phyloP scores from a whole-genome alignment of 2,113 vertebrate genomes.

The Pimephales promelas region DNA sequence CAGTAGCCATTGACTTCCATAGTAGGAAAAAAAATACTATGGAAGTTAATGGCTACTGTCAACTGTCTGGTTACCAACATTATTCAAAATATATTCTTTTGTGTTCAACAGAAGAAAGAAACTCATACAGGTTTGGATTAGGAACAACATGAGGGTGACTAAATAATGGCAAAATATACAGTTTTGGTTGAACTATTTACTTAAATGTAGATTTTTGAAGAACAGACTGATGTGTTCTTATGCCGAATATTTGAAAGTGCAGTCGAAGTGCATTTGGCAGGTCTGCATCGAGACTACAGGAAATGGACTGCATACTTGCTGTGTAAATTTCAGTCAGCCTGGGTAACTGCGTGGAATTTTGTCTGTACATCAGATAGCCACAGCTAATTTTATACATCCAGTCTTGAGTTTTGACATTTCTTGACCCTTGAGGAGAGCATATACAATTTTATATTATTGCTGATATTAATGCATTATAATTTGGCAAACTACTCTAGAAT shows the following conservation, averaged over 20 bases:
- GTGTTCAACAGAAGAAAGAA: too few species aligned
- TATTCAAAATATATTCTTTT: too few species aligned
- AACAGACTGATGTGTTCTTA: background rate
- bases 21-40: too few species aligned
- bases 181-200: too few species aligned
- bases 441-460: background rate
- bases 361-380: conserved; percentile 59
- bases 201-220: background rate
- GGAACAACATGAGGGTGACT: too few species aligned
- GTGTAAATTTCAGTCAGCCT: conserved; percentile 60
- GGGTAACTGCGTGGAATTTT: conserved; percentile 64
- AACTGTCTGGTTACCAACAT: too few species aligned
- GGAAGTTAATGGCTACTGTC: too few species aligned
- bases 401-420: background rate
- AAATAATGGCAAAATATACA: too few species aligned
- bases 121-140: too few species aligned
- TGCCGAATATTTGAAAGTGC: background rate
- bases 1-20: too few species aligned
- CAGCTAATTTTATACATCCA: background rate
- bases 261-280: conserved; percentile 22
- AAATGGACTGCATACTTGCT: conserved; percentile 69
- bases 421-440: background rate
- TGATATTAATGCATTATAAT: background rate
- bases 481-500: background rate
- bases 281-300: conserved; percentile 22